A percentile compares a stretch with the other conserved stretches of the same genome.
Conservation (phyloP, 2,888 invertebrate genomes). For the Drosophila ezoana region DNA sequence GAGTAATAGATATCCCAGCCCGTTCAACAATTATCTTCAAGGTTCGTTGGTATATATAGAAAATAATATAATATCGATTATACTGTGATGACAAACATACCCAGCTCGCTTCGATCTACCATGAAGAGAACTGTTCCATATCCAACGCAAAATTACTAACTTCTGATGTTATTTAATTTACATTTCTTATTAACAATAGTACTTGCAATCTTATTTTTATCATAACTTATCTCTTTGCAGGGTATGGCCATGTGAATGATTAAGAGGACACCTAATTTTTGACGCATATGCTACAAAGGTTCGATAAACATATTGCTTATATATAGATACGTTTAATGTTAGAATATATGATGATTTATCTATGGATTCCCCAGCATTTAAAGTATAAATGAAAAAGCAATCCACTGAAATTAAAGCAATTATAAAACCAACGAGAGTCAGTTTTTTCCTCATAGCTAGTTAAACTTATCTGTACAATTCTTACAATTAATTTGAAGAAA, state of each 20-base stretch:
- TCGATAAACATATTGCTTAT: too few species aligned
- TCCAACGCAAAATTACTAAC: conserved; percentile 42
- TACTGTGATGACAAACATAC: conserved; percentile 60
- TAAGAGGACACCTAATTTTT: not conserved
- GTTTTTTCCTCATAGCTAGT: too few species aligned
- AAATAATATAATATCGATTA: not conserved
- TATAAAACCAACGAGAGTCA: not conserved
- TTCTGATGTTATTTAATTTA: conserved; percentile 15
- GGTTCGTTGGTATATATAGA: not conserved
- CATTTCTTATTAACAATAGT: too few species aligned
- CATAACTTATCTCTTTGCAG: not conserved
- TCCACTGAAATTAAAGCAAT: conserved; percentile 10
- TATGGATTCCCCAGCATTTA: conserved; percentile 42
- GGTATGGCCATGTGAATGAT: not conserved
- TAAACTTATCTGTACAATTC: too few species aligned
- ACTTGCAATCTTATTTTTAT: not conserved
- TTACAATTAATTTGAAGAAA: too few species aligned
- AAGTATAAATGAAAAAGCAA: conserved; percentile 20
- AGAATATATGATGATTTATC: conserved; percentile 20
- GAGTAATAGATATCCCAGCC: not conserved
- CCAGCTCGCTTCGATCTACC: conserved; percentile 77
- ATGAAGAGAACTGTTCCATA: conserved; percentile 75
- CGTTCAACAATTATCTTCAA: not conserved
- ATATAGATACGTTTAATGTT: too few species aligned
- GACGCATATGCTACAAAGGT: not conserved